phyloP scores from a whole-genome alignment of 2,113 vertebrate species.

The Pelusios castaneus region DNA sequence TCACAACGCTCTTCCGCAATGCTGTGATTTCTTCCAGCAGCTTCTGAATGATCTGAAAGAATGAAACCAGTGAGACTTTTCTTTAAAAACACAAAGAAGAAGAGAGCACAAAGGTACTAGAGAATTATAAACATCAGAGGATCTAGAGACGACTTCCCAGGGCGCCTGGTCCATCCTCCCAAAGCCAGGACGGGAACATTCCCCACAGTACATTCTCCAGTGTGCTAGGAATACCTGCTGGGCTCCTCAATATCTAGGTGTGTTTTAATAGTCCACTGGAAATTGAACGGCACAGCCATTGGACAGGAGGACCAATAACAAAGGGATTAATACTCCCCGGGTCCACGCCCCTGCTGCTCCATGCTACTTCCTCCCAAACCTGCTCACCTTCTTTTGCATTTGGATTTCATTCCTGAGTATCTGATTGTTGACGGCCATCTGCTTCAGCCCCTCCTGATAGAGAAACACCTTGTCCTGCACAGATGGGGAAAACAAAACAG shows the following conservation, averaged over 20 bases:
- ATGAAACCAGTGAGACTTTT: not conserved
- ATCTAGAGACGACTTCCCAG: not conserved
- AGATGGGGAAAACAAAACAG: not conserved
- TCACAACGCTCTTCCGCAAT: slow-evolving; percentile 12
- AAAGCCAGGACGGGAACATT: not conserved
- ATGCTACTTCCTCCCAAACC: fast-evolving
- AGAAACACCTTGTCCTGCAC: slow-evolving; percentile 19
- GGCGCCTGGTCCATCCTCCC: not conserved
- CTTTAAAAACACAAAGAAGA: not conserved
- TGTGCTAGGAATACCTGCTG: not conserved
- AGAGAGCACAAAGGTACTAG: not conserved
- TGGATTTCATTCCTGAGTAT: not conserved
- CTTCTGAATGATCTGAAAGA: slow-evolving; percentile 29
- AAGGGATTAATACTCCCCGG: fast-evolving
- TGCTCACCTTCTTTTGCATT: slow-evolving; percentile 45
- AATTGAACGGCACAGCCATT: fast-evolving
- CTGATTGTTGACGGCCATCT: not conserved
- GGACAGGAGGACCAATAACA: not conserved
- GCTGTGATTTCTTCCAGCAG: not conserved
- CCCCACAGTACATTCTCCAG: not conserved
- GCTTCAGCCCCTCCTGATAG: slow-evolving; percentile 23
- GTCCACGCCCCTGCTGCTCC: not conserved
- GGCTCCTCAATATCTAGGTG: not conserved
- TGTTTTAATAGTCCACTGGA: not conserved
- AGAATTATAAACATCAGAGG: not conserved